Conservation (phyloP, 2,113 vertebrate genomes). For the Chionomys nivalis region DNA sequence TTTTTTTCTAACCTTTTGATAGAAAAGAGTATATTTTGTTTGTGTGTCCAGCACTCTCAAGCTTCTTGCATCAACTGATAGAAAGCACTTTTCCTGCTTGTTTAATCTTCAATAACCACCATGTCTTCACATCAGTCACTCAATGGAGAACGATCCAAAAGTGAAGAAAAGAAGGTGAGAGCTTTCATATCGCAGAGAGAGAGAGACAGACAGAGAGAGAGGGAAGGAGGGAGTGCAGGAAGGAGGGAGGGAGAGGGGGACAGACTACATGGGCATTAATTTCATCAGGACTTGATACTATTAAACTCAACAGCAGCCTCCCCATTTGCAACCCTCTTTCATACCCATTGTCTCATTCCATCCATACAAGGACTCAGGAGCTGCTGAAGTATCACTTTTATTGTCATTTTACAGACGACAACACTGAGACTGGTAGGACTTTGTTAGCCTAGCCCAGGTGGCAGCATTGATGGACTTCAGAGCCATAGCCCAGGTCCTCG, state of each 20-base stretch:
- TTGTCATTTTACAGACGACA: constrained; percentile 39
- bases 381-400: background rate
- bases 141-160: background rate
- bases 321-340: background rate
- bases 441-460: background rate
- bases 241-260: no score
- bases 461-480: background rate
- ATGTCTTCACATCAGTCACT: background rate
- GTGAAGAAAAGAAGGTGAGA: background rate
- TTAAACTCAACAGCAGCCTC: background rate
- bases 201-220: no score
- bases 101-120: background rate
- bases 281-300: background rate
- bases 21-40: background rate
- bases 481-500: background rate
- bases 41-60: background rate
- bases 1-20: background rate
- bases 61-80: background rate
- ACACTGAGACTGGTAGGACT: constrained; percentile 17
- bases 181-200: background rate
- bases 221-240: no score
- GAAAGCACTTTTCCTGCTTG: background rate
- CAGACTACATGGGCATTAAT: background rate
- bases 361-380: background rate
- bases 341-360: background rate